Evolutionary conservation across 1,140 invertebrate species (phyloP), one percentile per base, ranked within the genome.

Genomic region (Cotesia vestalis): DNA sequence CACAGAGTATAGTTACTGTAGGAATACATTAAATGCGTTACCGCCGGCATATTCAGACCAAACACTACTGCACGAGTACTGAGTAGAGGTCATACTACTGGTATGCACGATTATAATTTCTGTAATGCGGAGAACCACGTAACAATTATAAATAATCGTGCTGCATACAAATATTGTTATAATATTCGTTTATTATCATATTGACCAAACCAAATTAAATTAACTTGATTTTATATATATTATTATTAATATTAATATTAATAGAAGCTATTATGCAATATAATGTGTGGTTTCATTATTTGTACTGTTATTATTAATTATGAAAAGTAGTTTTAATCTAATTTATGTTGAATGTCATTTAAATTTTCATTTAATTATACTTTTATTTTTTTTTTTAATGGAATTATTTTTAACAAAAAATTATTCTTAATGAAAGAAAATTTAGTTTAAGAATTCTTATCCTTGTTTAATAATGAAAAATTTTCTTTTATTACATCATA

Each of bases 11-110:
- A 46, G 35, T 55, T 63, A 64, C 57, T 55, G 63, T 62, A 59
- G 40, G 69, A 70, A 70, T 73, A 73, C 59, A 74, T 62, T 61
- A 69, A 38, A 66, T 59, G 34, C 69, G 63, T 61, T 20, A 66
- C 27, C 61, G 46, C 68, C 68, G 40, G n/a, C 36, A 52, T 20
- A 51, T 46, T 27, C 27, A 62, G 14, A 36, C 34, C 34, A 14
- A 60, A 46, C 40, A 46, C 40, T 46, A 27, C 27, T 27, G 27
- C 27, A 27, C 27, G 27, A 27, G 40, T 9, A 11, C 40, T 0
- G 6, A 46, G 6, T 46, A 46, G 40, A 11, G 40, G 40, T 46
- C 40, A 46, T 46, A 46, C 57, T n/a, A 55, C 53, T 55, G 27
- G 20, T 59, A 20, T 9, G 57, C 57, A 27, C 9, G 57, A n/a